A percentile compares a stretch with the other conserved stretches of the same genome.
These are phyloP conservation scores for Diachasma alloeum DNA, from an alignment of 1,140 invertebrate species.

Conservation along the genomic window DNA sequence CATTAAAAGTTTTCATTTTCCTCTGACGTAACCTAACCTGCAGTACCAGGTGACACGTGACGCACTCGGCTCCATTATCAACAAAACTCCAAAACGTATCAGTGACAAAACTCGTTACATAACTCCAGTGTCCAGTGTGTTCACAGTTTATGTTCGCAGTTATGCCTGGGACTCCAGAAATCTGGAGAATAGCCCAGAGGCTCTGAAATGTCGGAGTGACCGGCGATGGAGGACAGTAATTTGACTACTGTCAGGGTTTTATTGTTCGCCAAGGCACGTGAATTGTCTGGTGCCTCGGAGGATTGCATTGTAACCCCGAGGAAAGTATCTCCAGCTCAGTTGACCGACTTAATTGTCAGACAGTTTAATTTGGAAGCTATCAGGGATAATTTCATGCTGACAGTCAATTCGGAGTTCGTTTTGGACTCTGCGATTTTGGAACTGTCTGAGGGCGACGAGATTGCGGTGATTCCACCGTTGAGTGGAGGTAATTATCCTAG, in stretches of 20 bases:
- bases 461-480: slow-evolving; percentile 87
- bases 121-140: too few species aligned
- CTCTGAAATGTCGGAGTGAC: background rate
- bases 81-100: too few species aligned
- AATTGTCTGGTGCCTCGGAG: slow-evolving; percentile 74
- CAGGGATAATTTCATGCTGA: slow-evolving; percentile 76
- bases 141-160: too few species aligned
- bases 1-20: too few species aligned
- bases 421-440: slow-evolving; percentile 62
- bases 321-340: slow-evolving; percentile 63
- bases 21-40: too few species aligned
- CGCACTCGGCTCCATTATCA: too few species aligned
- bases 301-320: slow-evolving; percentile 63
- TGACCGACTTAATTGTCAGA: slow-evolving; percentile 69
- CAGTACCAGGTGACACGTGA: too few species aligned
- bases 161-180: too few species aligned
- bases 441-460: slow-evolving; percentile 74
- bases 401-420: slow-evolving; percentile 82
- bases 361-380: slow-evolving; percentile 75
- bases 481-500: slow-evolving; percentile 75
- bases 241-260: slow-evolving; percentile 71
- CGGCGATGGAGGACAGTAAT: background rate
- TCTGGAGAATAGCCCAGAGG: background rate
- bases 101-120: too few species aligned
- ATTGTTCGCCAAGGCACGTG: slow-evolving; percentile 89